Base-by-base conservation (phyloP, 2,888 invertebrate genomes). In the Cataglyphis rosenhaueri region DNA sequence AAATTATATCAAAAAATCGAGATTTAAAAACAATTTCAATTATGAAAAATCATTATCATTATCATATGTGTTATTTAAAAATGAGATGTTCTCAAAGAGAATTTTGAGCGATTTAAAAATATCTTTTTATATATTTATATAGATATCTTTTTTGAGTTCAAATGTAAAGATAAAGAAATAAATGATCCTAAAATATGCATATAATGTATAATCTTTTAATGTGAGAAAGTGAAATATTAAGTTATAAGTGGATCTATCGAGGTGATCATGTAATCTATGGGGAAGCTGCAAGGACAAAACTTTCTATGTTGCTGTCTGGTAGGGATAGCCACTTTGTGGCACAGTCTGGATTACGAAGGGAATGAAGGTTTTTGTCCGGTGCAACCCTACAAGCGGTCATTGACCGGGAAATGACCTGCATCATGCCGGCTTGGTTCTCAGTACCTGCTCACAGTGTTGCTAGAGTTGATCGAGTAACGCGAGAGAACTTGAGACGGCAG, bases 331-430 rank as follows among this genome's bases (percentile, higher is more conserved):
- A 88, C 85, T 85, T 84, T 75, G 85, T 85, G 78, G 84, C n/a
- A 59, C 57, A 29, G 44, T 70, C 79, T 62, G 59, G 25, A 55
- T 61, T 52, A 55, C 25, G 62, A 52, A 21, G 32, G 82, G 73
- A 62, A 81, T 68, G 57, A 52, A 52, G 52, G 65, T 82, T 90
- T 88, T 88, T 76, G 75, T 88, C 81, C 74, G 41, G 35, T 74
- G 82, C 85, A 83, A 87, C 83, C 81, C 74, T 79, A 52, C 62
- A 44, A 18, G 29, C 55, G 71, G 86, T 90, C 85, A 71, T 84
- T 57, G 88, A 75, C 88, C 88, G 85, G 84, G 71, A 85, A 90
- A 89, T 85, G 87, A 90, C 88, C 89, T 88, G 90, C 85, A 88
- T 88, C 84, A 75, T 85, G 64, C 10, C 52, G 55, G 75, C 41